Conservation (phyloP, 2,888 invertebrate genomes). For the Morpho deidamia region DNA sequence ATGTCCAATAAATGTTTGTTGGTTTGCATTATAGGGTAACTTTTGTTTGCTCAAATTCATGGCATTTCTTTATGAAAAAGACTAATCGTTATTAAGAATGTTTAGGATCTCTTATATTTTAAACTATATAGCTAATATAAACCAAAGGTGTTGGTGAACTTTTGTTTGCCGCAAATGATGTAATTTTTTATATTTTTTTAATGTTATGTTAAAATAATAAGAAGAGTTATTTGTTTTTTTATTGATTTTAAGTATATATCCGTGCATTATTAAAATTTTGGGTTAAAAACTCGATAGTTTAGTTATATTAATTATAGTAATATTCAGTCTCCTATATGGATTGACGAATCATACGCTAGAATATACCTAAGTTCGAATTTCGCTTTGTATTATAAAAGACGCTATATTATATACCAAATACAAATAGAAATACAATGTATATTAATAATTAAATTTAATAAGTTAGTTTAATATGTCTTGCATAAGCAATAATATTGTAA, state of each 20-base stretch:
- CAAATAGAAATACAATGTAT: constrained; percentile 27
- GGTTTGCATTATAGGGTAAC: constrained; percentile 27
- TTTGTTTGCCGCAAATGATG: constrained; percentile 44
- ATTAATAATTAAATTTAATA: constrained; percentile 15
- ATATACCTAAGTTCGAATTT: constrained; percentile 71
- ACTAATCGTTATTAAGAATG: constrained; percentile 39
- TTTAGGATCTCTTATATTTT: constrained; percentile 55
- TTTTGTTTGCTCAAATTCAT: constrained; percentile 73
- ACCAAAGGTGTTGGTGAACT: constrained; percentile 50
- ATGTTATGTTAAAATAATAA: constrained; percentile 27
- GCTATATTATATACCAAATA: constrained; percentile 64
- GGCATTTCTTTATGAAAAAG: constrained; percentile 68
- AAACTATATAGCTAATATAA: constrained; percentile 31
- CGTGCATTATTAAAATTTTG: constrained; percentile 34
- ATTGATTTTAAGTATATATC: constrained; percentile 34
- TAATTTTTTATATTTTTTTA: constrained; percentile 28
- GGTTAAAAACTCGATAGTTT: constrained; percentile 57
- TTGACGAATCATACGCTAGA: constrained; percentile 75
- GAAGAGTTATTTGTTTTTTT: constrained; percentile 36
- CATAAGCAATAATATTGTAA: constrained; percentile 29
- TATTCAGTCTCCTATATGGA: constrained; percentile 53
- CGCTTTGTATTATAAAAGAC: constrained; percentile 64
- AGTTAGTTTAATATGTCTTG: constrained; percentile 13
- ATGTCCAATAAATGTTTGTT: neutral
- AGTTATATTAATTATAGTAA: constrained; percentile 34